These are phyloP conservation scores for Myotis vivesi DNA, from an alignment of 2,797 vertebrate species.

Conservation along the genomic window DNA sequence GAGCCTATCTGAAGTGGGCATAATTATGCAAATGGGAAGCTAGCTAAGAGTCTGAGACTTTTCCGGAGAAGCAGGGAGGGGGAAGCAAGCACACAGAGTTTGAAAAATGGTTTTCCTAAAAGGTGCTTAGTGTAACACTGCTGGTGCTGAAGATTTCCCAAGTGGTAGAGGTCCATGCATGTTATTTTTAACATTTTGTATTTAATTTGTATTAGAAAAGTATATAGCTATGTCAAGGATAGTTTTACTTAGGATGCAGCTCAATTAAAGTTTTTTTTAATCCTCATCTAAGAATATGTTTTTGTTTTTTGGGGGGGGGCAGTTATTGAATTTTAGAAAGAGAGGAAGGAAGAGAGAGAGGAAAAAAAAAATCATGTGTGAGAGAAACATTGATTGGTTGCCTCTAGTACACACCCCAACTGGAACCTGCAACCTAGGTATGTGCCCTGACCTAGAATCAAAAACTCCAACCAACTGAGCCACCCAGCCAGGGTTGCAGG, in stretches of 20 bases:
- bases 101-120: constrained; percentile 1
- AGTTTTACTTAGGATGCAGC: background rate
- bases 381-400: background rate
- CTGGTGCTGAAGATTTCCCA: background rate
- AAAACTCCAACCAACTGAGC: background rate
- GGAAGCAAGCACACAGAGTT: background rate
- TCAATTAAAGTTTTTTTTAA: background rate
- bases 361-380: background rate
- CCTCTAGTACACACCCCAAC: background rate
- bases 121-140: background rate
- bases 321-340: background rate
- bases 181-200: background rate
- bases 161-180: background rate
- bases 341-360: background rate
- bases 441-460: background rate
- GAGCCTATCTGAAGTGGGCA: background rate
- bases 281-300: background rate
- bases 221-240: background rate
- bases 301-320: background rate
- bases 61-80: too few relatives aligned
- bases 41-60: background rate
- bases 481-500: background rate
- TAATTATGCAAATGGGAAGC: background rate
- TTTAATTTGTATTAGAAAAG: background rate
- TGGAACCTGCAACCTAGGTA: background rate